Base-by-base conservation (phyloP, 2,797 vertebrate genomes). In the Onychomys leucogaster region DNA sequence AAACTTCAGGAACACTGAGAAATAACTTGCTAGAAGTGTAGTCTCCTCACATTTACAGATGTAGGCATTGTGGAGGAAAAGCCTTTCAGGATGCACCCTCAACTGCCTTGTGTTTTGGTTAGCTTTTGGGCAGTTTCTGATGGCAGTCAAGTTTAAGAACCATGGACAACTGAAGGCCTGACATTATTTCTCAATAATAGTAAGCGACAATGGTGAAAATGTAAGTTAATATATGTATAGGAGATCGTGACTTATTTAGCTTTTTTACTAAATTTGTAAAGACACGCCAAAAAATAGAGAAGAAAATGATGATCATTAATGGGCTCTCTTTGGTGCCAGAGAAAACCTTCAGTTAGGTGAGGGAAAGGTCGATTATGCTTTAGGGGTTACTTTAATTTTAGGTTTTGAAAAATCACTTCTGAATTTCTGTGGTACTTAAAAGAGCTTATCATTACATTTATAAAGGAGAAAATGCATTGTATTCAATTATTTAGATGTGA, bases 331-430 rank as follows among this genome's bases (percentile, higher is more conserved):
- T 85, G 25, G 59, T 95, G 25, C 55, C 49, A 90, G 55, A 93
- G 77, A 90, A 90, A 69, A 81, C 23, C 19, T 91, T 85, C 81
- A 86, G 71, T 65, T 57, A 92, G 55, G 29, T 23, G 76, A 61
- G 69, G 46, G 59, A 34, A 95, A 65, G 0, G 4, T 43, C 16
- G 73, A 19, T 25, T 59, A 67, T 94, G 65, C 67, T 93, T 91
- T 73, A 83, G 83, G 55, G 83, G 76, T 96, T 97, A 49, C 43
- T 96, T 97, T 96, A 95, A 95, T 96, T 96, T 98, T 96, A 96
- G 86, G 86, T 75, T 98, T 97, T 96, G 84, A 55, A 80, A 95
- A 95, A 93, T 96, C 96, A 95, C 71, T 87, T 94, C 34, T 46
- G 63, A 84, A 49, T 96, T 71, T 94, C 92, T 82, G 43, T 90